phyloP scores from a whole-genome alignment of 2,113 vertebrate species.

The Lasiurus cinereus region DNA sequence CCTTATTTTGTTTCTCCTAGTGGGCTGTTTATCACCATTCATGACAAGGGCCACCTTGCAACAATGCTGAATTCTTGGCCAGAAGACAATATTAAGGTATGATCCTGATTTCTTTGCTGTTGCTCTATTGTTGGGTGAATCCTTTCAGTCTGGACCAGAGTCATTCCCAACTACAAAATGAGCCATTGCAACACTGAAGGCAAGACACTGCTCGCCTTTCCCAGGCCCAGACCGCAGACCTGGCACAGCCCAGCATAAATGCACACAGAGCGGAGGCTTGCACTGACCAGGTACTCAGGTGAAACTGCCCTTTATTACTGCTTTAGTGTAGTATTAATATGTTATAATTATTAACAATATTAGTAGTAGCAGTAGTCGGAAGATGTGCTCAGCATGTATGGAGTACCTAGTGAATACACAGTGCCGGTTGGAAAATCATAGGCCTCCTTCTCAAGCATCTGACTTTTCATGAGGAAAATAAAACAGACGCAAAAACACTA shows the following conservation, averaged over 20 bases:
- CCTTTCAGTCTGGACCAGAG: not conserved
- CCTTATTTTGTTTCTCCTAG: conserved; percentile 68
- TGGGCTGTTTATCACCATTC: conserved; percentile 98
- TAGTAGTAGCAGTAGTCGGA: not conserved
- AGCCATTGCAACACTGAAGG: not conserved
- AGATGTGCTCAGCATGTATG: not conserved
- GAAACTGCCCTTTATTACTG: not conserved
- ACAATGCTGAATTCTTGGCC: conserved; percentile 98
- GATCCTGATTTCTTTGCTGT: conserved; percentile 42
- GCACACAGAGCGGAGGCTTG: not conserved
- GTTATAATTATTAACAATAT: not conserved
- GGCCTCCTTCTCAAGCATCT: not conserved
- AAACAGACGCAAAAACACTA: not conserved
- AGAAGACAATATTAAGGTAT: conserved; percentile 96
- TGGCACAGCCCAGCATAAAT: not conserved
- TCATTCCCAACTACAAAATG: not conserved
- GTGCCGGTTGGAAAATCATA: not conserved
- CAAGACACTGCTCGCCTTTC: not conserved
- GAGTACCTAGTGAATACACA: not conserved
- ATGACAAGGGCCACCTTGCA: conserved; percentile 97
- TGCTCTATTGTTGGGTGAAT: conserved; percentile 13
- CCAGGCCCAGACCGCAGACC: not conserved
- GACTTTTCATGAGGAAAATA: not conserved
- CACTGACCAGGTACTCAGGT: not conserved
- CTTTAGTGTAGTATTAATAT: not conserved